Conservation (phyloP, 2,888 invertebrate genomes). For the Agonopterix heracliana region DNA sequence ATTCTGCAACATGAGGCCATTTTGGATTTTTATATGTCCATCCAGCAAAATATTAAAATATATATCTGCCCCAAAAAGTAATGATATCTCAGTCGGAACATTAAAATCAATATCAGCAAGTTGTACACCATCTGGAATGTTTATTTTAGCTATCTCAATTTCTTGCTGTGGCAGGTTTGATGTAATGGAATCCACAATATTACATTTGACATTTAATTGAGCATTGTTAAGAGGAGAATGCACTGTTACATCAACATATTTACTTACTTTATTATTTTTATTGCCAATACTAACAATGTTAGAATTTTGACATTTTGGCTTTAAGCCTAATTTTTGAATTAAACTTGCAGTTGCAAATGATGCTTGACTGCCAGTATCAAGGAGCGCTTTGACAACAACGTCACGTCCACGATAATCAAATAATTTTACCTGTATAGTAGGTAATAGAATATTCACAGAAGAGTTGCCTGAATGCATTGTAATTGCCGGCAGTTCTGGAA, state of each 20-base stretch:
- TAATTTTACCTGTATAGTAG: slow-evolving; percentile 5
- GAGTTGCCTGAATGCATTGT: slow-evolving; percentile 5
- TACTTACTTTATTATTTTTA: not conserved
- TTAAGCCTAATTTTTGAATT: not conserved
- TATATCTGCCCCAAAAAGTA: too few relatives aligned
- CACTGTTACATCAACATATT: not conserved
- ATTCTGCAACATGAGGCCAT: too few relatives aligned
- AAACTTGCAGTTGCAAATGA: slow-evolving; percentile 1
- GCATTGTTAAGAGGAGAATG: not conserved
- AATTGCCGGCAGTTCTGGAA: not conserved
- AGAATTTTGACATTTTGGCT: not conserved
- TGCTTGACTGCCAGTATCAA: slow-evolving; percentile 4
- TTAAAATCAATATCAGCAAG: not conserved
- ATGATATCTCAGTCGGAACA: not conserved
- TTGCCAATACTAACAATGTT: slow-evolving; percentile 1
- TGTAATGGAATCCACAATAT: slow-evolving; percentile 1
- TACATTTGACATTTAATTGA: not conserved
- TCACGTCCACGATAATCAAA: not conserved
- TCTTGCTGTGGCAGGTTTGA: not conserved
- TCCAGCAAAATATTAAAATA: too few relatives aligned
- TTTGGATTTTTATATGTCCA: too few relatives aligned
- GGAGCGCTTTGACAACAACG: slow-evolving; percentile 1
- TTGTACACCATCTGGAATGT: not conserved
- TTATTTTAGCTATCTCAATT: not conserved
- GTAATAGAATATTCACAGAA: slow-evolving; percentile 2